Percentiles rank a stretch among this genome's conserved stretches.
Evolutionary conservation across 2,797 vertebrate species (phyloP).

Genomic region (Sebastes minor): DNA sequence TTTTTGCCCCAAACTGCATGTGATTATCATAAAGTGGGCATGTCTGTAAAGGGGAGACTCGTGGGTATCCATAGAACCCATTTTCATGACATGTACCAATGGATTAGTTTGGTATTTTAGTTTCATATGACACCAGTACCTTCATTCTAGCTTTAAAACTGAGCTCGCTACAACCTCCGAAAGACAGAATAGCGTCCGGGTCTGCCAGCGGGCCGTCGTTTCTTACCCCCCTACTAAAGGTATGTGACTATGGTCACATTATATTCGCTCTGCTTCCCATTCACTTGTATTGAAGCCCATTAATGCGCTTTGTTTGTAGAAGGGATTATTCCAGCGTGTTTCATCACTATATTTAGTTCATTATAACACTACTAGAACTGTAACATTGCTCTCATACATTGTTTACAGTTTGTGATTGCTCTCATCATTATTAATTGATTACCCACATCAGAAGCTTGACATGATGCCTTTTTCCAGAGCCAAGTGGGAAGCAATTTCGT

Average conservation of each 20-base stretch:
- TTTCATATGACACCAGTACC: too few relatives aligned
- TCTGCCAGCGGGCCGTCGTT: too few relatives aligned
- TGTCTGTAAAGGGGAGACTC: too few relatives aligned
- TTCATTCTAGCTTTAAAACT: too few relatives aligned
- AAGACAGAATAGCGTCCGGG: too few relatives aligned
- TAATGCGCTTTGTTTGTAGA: background rate
- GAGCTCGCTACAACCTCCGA: too few relatives aligned
- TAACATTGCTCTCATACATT: background rate
- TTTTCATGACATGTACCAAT: too few relatives aligned
- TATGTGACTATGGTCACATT: background rate
- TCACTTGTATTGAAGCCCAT: too few relatives aligned
- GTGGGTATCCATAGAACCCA: too few relatives aligned
- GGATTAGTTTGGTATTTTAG: too few relatives aligned
- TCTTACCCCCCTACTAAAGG: too few relatives aligned
- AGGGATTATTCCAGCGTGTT: background rate
- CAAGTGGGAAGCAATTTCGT: background rate
- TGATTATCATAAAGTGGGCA: accelerated
- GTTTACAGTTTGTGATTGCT: background rate
- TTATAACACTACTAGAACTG: background rate
- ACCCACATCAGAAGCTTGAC: background rate
- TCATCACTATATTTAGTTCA: background rate
- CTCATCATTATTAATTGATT: background rate
- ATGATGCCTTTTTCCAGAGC: background rate
- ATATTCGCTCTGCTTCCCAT: background rate
- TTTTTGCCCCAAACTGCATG: too few relatives aligned